Conservation (phyloP, 1,140 invertebrate genomes). For the Cotesia chilonis region DNA sequence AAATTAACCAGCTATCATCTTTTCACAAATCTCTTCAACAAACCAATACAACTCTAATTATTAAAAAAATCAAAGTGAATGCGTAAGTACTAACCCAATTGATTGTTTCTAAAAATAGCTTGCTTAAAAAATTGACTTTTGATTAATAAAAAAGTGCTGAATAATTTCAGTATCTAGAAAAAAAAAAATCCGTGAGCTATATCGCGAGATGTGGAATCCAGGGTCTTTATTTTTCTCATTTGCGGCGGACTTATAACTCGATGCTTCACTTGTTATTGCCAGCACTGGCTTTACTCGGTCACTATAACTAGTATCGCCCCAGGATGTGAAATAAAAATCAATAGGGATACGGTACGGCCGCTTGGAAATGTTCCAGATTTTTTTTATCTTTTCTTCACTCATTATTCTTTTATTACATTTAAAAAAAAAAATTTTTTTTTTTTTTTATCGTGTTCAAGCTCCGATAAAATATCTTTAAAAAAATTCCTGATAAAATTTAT, state of each 20-base stretch:
- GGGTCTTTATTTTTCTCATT: slow-evolving; percentile 14
- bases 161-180: no score
- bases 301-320: slow-evolving; percentile 29
- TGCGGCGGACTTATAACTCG: slow-evolving; percentile 2
- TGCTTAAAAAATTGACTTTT: no score
- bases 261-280: slow-evolving; percentile 17
- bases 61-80: no score
- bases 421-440: background rate
- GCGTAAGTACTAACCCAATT: no score
- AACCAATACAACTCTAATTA: no score
- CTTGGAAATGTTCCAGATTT: slow-evolving; percentile 53
- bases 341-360: slow-evolving; percentile 49
- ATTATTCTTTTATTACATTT: slow-evolving; percentile 5
- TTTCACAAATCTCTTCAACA: no score
- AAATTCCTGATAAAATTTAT: background rate
- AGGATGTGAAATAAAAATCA: slow-evolving; percentile 58
- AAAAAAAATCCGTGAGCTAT: background rate
- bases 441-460: background rate
- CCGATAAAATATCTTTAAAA: background rate
- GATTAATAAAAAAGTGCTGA: no score
- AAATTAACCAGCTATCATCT: no score
- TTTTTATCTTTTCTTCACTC: slow-evolving; percentile 22
- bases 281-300: slow-evolving; percentile 14
- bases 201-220: slow-evolving; percentile 6
- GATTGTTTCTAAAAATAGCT: no score